Evolutionary conservation across 2,113 vertebrate genomes (phyloP).

Genomic region (Eurystomus gularis): DNA sequence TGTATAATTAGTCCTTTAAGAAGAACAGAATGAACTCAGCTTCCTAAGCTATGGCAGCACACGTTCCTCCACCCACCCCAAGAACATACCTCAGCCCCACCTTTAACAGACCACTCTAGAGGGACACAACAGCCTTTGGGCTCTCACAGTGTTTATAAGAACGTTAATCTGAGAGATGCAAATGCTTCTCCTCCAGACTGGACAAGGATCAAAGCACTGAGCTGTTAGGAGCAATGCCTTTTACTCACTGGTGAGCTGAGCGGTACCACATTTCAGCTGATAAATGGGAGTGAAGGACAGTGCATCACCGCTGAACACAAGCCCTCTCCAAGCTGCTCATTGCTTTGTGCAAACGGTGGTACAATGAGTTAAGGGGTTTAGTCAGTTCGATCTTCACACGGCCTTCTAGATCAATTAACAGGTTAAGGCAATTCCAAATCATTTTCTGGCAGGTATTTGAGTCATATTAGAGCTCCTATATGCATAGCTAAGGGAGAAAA

Average conservation of each 20-base stretch:
- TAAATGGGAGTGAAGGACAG: not conserved
- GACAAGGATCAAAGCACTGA: not conserved
- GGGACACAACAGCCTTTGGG: not conserved
- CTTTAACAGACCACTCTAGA: not conserved
- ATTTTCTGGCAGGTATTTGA: not conserved
- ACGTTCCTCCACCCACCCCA: fast-evolving
- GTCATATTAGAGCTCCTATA: not conserved
- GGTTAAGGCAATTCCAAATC: not conserved
- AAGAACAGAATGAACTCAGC: not conserved
- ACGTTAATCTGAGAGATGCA: not conserved
- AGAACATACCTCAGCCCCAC: not conserved
- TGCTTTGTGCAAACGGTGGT: not conserved
- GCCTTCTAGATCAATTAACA: not conserved
- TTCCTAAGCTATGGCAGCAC: not conserved
- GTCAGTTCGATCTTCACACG: not conserved
- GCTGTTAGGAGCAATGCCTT: not conserved
- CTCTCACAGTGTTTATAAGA: not conserved
- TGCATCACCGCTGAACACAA: not conserved
- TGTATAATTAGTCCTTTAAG: not conserved
- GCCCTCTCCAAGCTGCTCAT: not conserved
- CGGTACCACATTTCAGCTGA: not conserved
- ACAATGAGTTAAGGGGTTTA: not conserved
- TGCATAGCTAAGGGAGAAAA: not conserved
- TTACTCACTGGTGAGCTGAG: not conserved
- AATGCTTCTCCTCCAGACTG: not conserved